phyloP scores from a whole-genome alignment of 2,113 vertebrate species.

The Oceanites oceanicus region DNA sequence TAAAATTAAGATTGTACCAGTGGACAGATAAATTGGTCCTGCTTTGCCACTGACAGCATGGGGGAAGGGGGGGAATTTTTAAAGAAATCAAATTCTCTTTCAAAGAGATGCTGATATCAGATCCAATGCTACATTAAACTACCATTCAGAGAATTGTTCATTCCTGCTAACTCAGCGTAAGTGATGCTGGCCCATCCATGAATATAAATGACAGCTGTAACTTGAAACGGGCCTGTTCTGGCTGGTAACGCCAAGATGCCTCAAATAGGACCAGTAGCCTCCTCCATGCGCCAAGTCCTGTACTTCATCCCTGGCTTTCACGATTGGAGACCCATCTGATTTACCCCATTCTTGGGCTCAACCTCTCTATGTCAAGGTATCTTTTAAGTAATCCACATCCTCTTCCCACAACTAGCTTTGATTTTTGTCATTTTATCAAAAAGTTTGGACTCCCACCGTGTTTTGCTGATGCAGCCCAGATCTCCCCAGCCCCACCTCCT shows the following conservation, averaged over 20 bases:
- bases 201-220: background rate
- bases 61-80: too few species aligned
- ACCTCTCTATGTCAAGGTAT: background rate
- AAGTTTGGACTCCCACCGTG: background rate
- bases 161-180: background rate
- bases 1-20: background rate
- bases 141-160: background rate
- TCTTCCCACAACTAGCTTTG: background rate
- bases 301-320: background rate
- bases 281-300: accelerated
- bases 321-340: background rate
- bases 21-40: background rate
- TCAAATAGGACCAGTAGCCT: background rate
- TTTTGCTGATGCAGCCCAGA: background rate
- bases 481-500: background rate
- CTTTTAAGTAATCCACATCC: background rate
- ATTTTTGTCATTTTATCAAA: background rate
- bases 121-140: background rate
- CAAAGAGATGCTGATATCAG: background rate
- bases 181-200: background rate
- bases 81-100: background rate
- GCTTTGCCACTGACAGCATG: background rate
- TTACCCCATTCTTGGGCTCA: background rate
- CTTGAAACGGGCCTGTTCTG: background rate
- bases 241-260: background rate